Base-by-base conservation (phyloP, 2,888 invertebrate species). In the Hirudinaria manillensis region DNA sequence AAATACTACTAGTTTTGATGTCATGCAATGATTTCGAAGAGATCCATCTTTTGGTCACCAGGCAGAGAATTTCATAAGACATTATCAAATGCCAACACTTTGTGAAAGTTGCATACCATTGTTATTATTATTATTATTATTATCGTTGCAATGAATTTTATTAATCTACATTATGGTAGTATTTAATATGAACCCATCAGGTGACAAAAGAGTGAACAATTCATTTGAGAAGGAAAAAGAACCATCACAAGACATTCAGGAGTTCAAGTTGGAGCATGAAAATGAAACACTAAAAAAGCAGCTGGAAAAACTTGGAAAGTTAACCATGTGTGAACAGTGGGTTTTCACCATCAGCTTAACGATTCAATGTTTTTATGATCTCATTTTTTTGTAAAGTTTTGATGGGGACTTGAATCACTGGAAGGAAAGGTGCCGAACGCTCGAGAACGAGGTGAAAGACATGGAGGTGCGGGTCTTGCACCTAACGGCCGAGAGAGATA, bases 281-380 rank as follows among this genome's bases (percentile, higher is more conserved):
- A 78, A 78, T 70, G 76, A 75, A 45, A 55, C 27, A 29, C 73
- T 78, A 0, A 68, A 72, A 34, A 68, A 56, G 29, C 78, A 78
- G 70, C 76, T 78, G 71, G 78, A 76, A 73, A 78, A 77, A 65
- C 77, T 78, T 24, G 77, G 75, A 61, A 73, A 75, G 65, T 27
- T 78, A 66, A 65, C 70, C 24, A 36, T 67, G 24, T 56, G 38
- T 21, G 65, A 13, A n/a, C 53, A 51, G 45, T 55, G 70, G 2
- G 67, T 55, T 45, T 27, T 27, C 24, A 3, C 19, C n/a, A 24
- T 71, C 6, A 71, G 13, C 16, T 1, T 71, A 27, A 45, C 21
- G 36, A 71, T 16, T 27, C 61, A 61, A 61, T 21, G 61, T 21
- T 61, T 61, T 4, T 29, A 61, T 7, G 24, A 1, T 61, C 24